Base-by-base conservation (phyloP, 2,797 vertebrate genomes). In the Falco columbarius region DNA sequence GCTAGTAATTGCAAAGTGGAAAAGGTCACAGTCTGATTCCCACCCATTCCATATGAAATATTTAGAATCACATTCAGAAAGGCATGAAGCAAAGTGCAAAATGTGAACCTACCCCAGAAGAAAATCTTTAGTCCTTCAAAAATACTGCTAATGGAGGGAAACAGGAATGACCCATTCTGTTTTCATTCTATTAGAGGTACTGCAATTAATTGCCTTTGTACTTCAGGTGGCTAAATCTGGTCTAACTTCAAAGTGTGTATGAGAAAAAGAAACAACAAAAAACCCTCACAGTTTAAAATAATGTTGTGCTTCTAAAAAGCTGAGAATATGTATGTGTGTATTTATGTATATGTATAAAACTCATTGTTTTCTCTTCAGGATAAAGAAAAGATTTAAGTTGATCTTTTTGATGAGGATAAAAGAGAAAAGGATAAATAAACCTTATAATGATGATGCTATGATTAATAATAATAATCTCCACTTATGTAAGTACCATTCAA, bases 281-380 rank as follows among this genome's bases (percentile, higher is more conserved):
- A 11, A 1, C 0, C 0, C 5, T 1, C 2, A 12, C 4, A 62
- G 9, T 52, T 81, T 36, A 76, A 81, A 80, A 62, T 44, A 0
- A 14, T 80, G 56, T 38, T 49, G 6, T 68, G 13, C 1, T 44
- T 42, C 14, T 68, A 65, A 68, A 74, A 84, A 36, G 3, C 9
- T 44, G 8, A 77, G 20, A 74, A 34, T 23, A 29, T 14, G 3
- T 63, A 21, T 36, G 2, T 24, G 2, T 27, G 9, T 24, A 3
- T 63, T 46, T 52, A 5, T 26, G 14, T 27, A 4, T n/a, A 30
- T 12, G 20, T 40, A 30, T 36, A 44, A 15, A 52, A 32, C 36
- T 10, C 19, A 58, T 6, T 61, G 3, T 32, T 54, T 79, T 71
- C 18, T 61, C 21, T 47, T 86, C 24, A 56, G 9, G 10, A 40